Evolutionary conservation across 2,888 invertebrate species (phyloP).

Genomic region (Drosophila recens): DNA sequence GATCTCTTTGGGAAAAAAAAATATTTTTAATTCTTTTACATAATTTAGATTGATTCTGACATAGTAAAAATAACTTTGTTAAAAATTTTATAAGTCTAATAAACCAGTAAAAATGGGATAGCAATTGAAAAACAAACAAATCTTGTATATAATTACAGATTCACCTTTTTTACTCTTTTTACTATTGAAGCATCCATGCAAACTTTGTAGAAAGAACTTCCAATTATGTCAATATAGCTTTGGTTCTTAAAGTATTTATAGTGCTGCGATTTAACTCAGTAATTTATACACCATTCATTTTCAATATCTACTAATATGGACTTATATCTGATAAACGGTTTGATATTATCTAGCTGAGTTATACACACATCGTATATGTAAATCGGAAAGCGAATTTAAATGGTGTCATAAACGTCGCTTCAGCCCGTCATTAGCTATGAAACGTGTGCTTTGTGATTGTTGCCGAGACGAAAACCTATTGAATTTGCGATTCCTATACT

Average conservation of each 20-base stretch:
- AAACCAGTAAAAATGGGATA: too few relatives aligned
- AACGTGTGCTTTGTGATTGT: slow-evolving; percentile 14
- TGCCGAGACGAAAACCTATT: not conserved
- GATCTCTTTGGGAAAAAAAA: too few relatives aligned
- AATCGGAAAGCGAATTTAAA: slow-evolving; percentile 11
- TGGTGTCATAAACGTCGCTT: slow-evolving; percentile 18
- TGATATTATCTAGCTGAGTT: slow-evolving; percentile 17
- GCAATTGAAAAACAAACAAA: too few relatives aligned
- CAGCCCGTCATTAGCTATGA: slow-evolving; percentile 6
- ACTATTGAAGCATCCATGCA: too few relatives aligned
- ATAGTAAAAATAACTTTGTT: not conserved
- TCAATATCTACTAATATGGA: not conserved
- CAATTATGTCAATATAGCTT: not conserved
- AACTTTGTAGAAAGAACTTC: not conserved
- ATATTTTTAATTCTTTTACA: not conserved
- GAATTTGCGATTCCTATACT: slow-evolving; percentile 12
- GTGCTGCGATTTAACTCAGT: not conserved
- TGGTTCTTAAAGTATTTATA: not conserved
- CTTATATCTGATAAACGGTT: not conserved
- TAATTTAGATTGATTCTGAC: not conserved
- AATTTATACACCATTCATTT: slow-evolving; percentile 5
- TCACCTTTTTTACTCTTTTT: too few relatives aligned
- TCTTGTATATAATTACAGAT: too few relatives aligned
- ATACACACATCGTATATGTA: slow-evolving; percentile 6
- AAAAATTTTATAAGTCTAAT: too few relatives aligned